phyloP scores from a whole-genome alignment of 2,113 vertebrate species.

The Microtus oregoni region DNA sequence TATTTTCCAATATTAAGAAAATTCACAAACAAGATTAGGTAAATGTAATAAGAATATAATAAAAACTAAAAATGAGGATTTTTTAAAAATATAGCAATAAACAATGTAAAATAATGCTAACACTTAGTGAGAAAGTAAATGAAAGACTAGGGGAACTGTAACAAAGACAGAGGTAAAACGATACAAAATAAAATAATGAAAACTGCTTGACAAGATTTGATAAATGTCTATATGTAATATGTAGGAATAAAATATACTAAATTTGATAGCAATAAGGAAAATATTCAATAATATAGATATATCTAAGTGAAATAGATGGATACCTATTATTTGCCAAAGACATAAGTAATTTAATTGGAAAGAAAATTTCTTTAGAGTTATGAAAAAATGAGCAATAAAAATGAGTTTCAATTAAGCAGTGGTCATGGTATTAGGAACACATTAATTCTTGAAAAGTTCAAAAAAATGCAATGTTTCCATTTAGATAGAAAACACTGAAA shows the following conservation, averaged over 20 bases:
- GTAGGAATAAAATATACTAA: background rate
- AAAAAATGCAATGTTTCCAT: background rate
- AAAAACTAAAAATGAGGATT: background rate
- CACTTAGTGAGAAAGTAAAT: background rate
- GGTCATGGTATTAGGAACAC: background rate
- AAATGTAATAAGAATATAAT: background rate
- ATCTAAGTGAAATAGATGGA: background rate
- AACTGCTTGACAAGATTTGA: background rate
- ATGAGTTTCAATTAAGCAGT: background rate
- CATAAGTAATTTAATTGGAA: background rate
- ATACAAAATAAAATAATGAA: background rate
- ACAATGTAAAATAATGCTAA: background rate
- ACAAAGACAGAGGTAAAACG: background rate
- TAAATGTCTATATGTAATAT: background rate
- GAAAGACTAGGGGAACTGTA: background rate
- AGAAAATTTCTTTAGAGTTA: background rate
- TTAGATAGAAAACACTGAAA: slow-evolving; percentile 53
- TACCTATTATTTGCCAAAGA: background rate
- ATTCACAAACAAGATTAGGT: background rate
- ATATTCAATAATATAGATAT: background rate
- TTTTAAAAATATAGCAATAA: background rate
- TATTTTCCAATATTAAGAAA: background rate
- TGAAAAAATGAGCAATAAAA: slow-evolving; percentile 39
- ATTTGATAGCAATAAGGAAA: background rate
- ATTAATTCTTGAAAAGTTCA: slow-evolving; percentile 11